A percentile compares a stretch with the other conserved stretches of the same genome.
These are phyloP conservation scores for Podargus strigoides DNA, from an alignment of 2,797 vertebrate genomes.

Conservation along the genomic window DNA sequence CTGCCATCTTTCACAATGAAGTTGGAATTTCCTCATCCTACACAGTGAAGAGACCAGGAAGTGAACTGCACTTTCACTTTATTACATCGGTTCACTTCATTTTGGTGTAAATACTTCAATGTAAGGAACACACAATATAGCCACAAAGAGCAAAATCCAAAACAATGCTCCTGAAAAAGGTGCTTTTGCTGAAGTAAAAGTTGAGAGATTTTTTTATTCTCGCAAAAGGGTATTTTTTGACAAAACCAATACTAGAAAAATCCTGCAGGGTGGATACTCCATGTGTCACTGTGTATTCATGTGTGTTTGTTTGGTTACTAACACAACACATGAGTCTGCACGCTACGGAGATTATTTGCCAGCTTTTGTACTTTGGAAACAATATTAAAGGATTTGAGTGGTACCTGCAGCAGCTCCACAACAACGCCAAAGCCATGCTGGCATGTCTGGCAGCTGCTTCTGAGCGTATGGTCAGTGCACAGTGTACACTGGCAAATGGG, in stretches of 20 bases:
- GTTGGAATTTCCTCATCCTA: background rate
- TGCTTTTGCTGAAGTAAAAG: background rate
- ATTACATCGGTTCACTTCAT: background rate
- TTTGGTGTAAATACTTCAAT: background rate
- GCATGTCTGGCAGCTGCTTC: rapidly evolving
- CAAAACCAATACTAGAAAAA: background rate
- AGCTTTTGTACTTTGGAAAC: background rate
- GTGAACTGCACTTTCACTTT: background rate
- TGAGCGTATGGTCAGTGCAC: background rate
- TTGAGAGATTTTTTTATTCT: background rate
- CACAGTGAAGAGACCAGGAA: background rate
- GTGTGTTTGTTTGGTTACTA: background rate
- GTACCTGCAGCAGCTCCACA: background rate
- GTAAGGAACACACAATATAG: background rate
- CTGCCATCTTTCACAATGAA: rapidly evolving
- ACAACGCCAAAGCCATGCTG: too few relatives aligned
- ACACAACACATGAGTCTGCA: background rate
- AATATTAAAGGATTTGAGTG: background rate
- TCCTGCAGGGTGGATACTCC: background rate
- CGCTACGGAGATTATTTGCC: background rate
- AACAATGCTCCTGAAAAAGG: background rate
- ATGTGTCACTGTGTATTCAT: background rate
- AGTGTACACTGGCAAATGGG: background rate
- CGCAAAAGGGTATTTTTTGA: background rate
- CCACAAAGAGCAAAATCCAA: background rate